Evolutionary conservation across 1,140 invertebrate species (phyloP).

Genomic region (Drosophila serrata): DNA sequence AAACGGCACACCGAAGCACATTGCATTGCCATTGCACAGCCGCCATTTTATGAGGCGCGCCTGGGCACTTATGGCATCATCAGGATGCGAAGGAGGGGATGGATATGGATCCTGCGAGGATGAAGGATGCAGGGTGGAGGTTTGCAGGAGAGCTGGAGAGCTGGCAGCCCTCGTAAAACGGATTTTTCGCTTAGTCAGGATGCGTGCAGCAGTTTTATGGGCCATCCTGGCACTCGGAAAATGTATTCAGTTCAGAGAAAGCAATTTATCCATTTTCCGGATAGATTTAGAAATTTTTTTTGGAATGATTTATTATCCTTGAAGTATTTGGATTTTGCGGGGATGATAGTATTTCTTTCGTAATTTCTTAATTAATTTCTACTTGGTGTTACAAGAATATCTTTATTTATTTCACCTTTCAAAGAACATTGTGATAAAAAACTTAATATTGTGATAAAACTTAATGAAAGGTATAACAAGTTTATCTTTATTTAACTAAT

Average conservation of each 20-base stretch:
- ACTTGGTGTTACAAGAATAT: neutral
- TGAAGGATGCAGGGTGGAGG: slow-evolving; percentile 6
- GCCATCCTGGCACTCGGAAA: slow-evolving; percentile 65
- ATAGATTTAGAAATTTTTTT: neutral
- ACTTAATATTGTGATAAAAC: too few species aligned
- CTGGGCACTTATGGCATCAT: slow-evolving; percentile 80
- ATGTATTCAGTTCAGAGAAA: slow-evolving; percentile 53
- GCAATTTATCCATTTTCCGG: neutral
- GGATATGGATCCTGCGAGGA: slow-evolving; percentile 5
- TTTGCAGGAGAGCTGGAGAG: slow-evolving; percentile 35
- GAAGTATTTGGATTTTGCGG: too few species aligned
- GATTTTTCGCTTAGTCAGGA: slow-evolving; percentile 80
- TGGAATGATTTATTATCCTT: neutral
- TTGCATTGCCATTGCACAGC: slow-evolving; percentile 51
- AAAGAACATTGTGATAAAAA: neutral
- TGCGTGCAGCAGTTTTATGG: slow-evolving; percentile 59
- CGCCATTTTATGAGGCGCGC: slow-evolving; percentile 77
- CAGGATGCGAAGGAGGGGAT: slow-evolving; percentile 33
- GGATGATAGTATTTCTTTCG: neutral
- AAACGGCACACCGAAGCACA: slow-evolving; percentile 10
- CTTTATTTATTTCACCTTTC: neutral
- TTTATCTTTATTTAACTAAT: too few species aligned
- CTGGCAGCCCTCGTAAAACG: slow-evolving; percentile 63
- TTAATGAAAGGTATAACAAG: too few species aligned
- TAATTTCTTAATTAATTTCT: neutral